Percentiles rank a stretch among this genome's conserved stretches.
These are phyloP conservation scores for Choreutis nemorana DNA, from an alignment of 2,888 invertebrate species.

Conservation along the genomic window DNA sequence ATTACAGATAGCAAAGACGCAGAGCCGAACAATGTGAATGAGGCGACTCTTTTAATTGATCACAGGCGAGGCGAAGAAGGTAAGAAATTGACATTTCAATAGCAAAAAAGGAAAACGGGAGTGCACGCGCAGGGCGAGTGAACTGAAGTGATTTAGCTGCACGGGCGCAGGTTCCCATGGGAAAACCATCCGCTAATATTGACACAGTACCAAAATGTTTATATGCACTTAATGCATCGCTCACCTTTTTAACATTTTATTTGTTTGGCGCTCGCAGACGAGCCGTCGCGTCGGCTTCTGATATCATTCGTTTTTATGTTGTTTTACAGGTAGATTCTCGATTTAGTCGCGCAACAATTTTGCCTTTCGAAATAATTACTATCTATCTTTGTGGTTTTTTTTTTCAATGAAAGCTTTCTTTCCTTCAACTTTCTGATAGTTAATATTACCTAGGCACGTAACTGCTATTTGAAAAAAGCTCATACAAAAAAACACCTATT, in stretches of 20 bases:
- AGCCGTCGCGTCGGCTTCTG: slow-evolving; percentile 43
- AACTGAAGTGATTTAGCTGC: slow-evolving; percentile 50
- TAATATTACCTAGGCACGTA: neutral
- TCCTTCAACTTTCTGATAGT: neutral
- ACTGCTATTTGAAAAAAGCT: slow-evolving; percentile 3
- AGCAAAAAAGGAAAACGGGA: slow-evolving; percentile 47
- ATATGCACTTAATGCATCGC: slow-evolving; percentile 65
- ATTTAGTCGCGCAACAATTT: too few relatives aligned
- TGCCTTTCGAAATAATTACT: too few relatives aligned
- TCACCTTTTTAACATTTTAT: slow-evolving; percentile 61
- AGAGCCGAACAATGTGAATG: slow-evolving; percentile 10
- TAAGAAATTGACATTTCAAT: slow-evolving; percentile 55
- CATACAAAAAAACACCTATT: slow-evolving; percentile 3
- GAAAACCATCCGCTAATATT: slow-evolving; percentile 62
- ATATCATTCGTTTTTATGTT: slow-evolving; percentile 53
- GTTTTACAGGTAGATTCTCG: slow-evolving; percentile 42
- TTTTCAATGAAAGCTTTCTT: too few relatives aligned
- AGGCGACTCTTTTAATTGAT: slow-evolving; percentile 32
- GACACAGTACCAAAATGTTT: slow-evolving; percentile 64
- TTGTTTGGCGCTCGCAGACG: slow-evolving; percentile 57
- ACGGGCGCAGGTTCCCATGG: slow-evolving; percentile 50
- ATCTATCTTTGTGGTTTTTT: too few relatives aligned
- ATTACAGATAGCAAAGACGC: too few relatives aligned
- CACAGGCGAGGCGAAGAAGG: slow-evolving; percentile 22
- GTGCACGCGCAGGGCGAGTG: slow-evolving; percentile 20